phyloP scores from a whole-genome alignment of 2,888 invertebrate species.

The Volucella inanis region DNA sequence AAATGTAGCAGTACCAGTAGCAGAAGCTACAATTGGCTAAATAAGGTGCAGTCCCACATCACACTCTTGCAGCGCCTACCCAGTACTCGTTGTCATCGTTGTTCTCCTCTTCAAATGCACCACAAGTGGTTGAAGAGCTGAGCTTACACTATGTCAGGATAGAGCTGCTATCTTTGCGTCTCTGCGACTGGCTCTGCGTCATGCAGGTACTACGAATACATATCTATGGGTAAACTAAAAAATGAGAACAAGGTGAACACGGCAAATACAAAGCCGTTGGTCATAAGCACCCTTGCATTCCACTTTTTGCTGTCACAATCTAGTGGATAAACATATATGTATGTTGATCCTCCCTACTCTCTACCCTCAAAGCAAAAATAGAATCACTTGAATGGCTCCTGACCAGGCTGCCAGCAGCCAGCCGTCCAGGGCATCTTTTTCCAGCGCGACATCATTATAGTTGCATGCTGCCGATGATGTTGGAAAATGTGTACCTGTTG shows the following conservation, averaged over 20 bases:
- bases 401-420: background rate
- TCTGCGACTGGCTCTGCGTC: constrained; percentile 47
- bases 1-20: background rate
- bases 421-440: constrained; percentile 54
- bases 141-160: background rate
- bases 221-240: constrained; percentile 37
- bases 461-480: constrained; percentile 63
- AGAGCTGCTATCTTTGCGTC: background rate
- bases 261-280: constrained; percentile 54
- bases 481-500: constrained; percentile 73
- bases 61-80: constrained; percentile 2
- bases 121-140: constrained; percentile 63
- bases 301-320: constrained; percentile 7
- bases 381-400: constrained; percentile 15
- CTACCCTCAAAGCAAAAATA: constrained; percentile 28
- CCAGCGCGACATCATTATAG: constrained; percentile 63
- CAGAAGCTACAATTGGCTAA: constrained; percentile 20
- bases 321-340: background rate
- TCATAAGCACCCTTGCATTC: constrained; percentile 37
- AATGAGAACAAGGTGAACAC: constrained; percentile 66
- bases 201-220: constrained; percentile 20
- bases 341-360: background rate
- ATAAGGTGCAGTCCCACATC: constrained; percentile 28
- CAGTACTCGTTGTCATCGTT: constrained; percentile 8
- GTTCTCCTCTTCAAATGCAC: background rate